Percentiles rank a stretch among this genome's conserved stretches.
Conservation (phyloP, 1,140 invertebrate genomes). For the Microplitis demolitor region DNA sequence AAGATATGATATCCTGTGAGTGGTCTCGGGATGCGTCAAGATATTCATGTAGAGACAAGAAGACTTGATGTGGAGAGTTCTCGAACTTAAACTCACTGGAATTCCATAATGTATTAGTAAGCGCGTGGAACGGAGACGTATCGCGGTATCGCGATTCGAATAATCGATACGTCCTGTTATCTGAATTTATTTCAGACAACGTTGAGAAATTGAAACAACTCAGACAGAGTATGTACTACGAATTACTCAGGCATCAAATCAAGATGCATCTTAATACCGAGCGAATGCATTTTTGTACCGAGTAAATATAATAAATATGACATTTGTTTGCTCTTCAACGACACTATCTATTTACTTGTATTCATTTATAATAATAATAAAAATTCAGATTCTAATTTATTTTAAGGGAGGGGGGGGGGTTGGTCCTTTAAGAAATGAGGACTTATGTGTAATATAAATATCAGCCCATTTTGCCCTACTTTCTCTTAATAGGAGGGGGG, state of each 20-base stretch:
- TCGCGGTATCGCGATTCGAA: background rate
- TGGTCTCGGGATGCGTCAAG: background rate
- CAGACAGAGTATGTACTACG: background rate
- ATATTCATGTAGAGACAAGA: background rate
- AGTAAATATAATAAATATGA: background rate
- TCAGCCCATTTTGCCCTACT: too few relatives aligned
- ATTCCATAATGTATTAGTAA: conserved; percentile 8
- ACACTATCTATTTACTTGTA: too few relatives aligned
- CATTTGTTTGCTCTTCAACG: too few relatives aligned
- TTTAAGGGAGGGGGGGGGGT: too few relatives aligned
- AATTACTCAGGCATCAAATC: background rate
- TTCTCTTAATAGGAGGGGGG: too few relatives aligned
- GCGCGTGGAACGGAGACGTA: background rate
- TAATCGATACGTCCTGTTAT: background rate
- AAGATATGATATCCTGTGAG: background rate
- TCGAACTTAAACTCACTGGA: background rate
- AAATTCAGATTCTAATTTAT: too few relatives aligned
- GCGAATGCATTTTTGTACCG: background rate
- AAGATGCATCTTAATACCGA: background rate
- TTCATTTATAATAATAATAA: too few relatives aligned
- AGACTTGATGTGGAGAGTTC: background rate
- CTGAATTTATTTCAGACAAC: background rate
- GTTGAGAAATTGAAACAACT: background rate
- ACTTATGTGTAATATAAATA: too few relatives aligned
- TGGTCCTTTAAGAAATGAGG: too few relatives aligned